Evolutionary conservation across 2,113 vertebrate species (phyloP), one percentile per base, ranked within the genome.

Genomic region (Sceloporus undulatus): DNA sequence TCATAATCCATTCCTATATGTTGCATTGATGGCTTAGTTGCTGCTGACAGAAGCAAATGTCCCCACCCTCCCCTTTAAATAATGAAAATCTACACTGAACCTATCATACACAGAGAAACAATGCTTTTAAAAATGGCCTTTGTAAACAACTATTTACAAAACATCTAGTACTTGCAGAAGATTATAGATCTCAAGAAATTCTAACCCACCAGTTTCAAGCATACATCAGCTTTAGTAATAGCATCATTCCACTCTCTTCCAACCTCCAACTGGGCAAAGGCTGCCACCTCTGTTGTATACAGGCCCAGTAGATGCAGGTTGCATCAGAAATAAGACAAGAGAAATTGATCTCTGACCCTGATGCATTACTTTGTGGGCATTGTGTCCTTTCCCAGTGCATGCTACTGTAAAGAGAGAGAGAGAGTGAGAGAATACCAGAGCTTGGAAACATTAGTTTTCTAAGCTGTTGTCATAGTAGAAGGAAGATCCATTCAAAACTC

Each of bases 41-140:
- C 34, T 74, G n/a, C 29, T 34, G 18, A 14, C 71, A 74, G 71
- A 74, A 75, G 11, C 38, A 18, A 75, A 34, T 75, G 73, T 14
- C 38, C 73, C 38, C n/a, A 75, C 23, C 4, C 83, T 40, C 62
- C 88, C 38, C 13, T 42, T 89, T 79, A 85, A 78, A 91, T 38
- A 84, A 81, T 88, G 38, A 42, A 90, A 48, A 71, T 42, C 42
- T 71, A 25, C 75, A 76, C 19, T 52, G 25, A 5, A 52, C 54
- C 29, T 25, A 14, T 54, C 48, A 54, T 3, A 77, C 3, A 42
- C 75, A 42, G 0, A 23, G 65, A 19, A 66, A 19, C 3, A 19
- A 21, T 66, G 65, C 16, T 66, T 65, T 21, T 21, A 66, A 66
- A 66, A 21, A 66, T 23, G 8, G 23, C 48, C 1, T 42, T 29